Base-by-base conservation (phyloP, 1,140 invertebrate genomes). In the Drosophila neocordata region DNA sequence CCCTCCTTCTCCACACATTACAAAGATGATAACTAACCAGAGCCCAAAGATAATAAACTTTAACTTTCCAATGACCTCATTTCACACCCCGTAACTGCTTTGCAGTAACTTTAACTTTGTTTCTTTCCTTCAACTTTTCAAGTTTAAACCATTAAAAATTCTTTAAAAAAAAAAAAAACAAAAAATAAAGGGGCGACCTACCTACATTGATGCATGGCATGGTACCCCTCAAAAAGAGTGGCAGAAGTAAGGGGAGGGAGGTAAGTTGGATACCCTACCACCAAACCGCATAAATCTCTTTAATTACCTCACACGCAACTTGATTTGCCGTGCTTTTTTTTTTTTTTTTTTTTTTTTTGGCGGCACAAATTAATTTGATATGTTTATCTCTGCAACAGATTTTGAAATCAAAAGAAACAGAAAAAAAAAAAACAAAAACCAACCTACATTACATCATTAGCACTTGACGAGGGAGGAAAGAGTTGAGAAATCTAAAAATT, bases 1-100 rank as follows among this genome's bases (percentile, higher is more conserved):
- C 6, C 53, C n/a, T 22, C 24, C 11, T 15, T 3, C 4, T 22
- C 8, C 27, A 56, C 5, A 34, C 53, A 56, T 34, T 57, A 31
- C 55, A 73, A 37, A 59, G 52, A 70, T 38, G 53, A 65, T 38
- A 38, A 18, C 71, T 65, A 24, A 24, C 38, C 70, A 44, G 22
- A 72, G 51, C 38, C 59, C 27, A 18, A 37, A 35, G 41, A 73
- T 73, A 73, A 73, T 41, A 52, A 71, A 60, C 65, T 52, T 62
- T 55, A 63, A 73, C 71, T 73, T 73, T 73, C 69, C 55, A 73
- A 73, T 73, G 65, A 70, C 65, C 71, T 70, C 71, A 73, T 55
- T 73, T 73, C 73, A 65, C 53, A 73, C 55, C 20, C 7, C 13
- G 22, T 70, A 55, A 53, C 64, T 73, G 55, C 70, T 65, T 65